Evolutionary conservation across 2,888 invertebrate genomes (phyloP), one percentile per base, ranked within the genome.

Genomic region (Rhagium mordax): DNA sequence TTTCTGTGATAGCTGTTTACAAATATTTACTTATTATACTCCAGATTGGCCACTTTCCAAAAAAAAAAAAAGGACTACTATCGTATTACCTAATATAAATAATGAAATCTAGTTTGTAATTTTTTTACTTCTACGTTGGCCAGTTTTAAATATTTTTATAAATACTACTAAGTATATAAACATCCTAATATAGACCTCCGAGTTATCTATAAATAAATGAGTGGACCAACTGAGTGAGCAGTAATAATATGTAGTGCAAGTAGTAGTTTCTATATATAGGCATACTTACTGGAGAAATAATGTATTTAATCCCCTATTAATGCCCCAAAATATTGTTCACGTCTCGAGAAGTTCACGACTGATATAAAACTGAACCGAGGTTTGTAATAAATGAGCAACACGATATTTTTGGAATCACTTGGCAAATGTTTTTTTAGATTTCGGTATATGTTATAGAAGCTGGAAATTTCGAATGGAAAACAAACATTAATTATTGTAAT

Each of bases 381-480:
- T 49, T 47, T 69, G 41, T 74, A 68, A 51, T 70, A 76, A 72
- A 78, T 76, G 74, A 74, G 55, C 74, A 75, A 69, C 71, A 75
- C 41, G 76, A 77, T 78, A 78, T 78, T 78, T 78, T 78, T 78
- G 78, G 78, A 78, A 77, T 77, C 67, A 66, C 66, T 78, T 74
- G 74, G 78, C 75, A 76, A 75, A 74, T 75, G 78, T 78, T 78
- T 78, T 78, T 75, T 75, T 75, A 66, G 75, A 64, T 71, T 76
- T 72, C 21, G 47, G 60, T 51, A 18, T 60, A 65, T 41, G 59
- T 55, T 65, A 29, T 65, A 55, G 55, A 33, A 51, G 53, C 41
- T 2, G 47, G 49, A 20, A 47, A n/a, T 49, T 20, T n/a, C 27
- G 20, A 24, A 24, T 27, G 21, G 24, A 53, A 49, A 65, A 65